A percentile compares a stretch with the other conserved stretches of the same genome.
Conservation (phyloP, 2,113 vertebrate species). For the Heterocephalus glaber region DNA sequence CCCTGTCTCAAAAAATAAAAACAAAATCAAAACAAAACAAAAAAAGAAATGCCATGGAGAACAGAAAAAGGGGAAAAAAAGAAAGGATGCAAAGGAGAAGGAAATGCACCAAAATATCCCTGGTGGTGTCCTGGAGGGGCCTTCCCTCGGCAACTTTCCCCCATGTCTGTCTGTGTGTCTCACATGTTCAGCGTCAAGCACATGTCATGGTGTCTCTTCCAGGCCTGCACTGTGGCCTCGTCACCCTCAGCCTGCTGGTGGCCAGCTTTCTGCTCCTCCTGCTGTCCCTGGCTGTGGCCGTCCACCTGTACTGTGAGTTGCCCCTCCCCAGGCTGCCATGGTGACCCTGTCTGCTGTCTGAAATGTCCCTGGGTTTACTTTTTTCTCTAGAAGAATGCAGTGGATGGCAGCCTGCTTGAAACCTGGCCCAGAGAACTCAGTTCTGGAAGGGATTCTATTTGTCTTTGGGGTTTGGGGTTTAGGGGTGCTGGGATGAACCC, state of each 20-base stretch:
- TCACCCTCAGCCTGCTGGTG: constrained; percentile 58
- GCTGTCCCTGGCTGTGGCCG: constrained; percentile 40
- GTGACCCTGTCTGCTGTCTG: not conserved
- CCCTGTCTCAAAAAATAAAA: not conserved
- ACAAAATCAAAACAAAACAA: too few relatives aligned
- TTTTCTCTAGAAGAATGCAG: not conserved
- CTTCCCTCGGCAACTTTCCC: not conserved
- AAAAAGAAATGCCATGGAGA: not conserved
- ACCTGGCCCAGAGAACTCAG: not conserved
- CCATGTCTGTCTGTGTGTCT: not conserved
- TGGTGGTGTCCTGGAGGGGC: not conserved
- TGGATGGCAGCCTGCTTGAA: not conserved
- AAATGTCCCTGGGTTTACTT: not conserved
- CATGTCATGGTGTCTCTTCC: not conserved
- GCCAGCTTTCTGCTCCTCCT: constrained; percentile 42
- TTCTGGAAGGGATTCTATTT: not conserved
- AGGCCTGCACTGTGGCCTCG: constrained; percentile 28
- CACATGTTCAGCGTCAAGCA: accelerated
- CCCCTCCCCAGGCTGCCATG: accelerated
- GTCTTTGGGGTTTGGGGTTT: not conserved
- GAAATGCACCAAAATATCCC: not conserved
- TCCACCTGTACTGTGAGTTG: constrained; percentile 72
- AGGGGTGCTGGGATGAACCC: not conserved
- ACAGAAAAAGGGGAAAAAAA: not conserved
- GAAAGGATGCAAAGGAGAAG: not conserved